These are phyloP conservation scores for Tetraneura akinire DNA, from an alignment of 1,140 invertebrate species.

Conservation along the genomic window DNA sequence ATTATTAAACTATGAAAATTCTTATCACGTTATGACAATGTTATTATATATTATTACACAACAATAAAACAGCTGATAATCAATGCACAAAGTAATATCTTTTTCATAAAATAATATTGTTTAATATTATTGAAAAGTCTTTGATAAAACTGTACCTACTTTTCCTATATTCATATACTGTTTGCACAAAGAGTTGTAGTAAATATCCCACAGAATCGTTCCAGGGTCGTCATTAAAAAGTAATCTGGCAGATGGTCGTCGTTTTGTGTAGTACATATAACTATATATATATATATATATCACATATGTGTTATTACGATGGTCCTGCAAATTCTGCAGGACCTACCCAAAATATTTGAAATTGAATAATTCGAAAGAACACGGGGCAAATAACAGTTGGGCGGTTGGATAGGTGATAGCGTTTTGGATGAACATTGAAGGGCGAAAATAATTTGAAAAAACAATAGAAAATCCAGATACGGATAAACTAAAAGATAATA, in stretches of 20 bases:
- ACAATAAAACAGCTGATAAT: neutral
- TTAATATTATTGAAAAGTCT: conserved; percentile 18
- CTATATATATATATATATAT: conserved; percentile 24
- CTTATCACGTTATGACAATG: neutral
- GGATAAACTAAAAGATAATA: too few species aligned
- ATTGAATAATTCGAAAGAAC: conserved; percentile 25
- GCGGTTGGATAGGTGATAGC: neutral
- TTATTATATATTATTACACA: too few species aligned
- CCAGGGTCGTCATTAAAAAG: conserved; percentile 45
- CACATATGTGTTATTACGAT: conserved; percentile 34
- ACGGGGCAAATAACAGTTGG: neutral
- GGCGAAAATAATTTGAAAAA: conserved; percentile 20
- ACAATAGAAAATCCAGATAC: conserved; percentile 17
- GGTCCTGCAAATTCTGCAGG: neutral
- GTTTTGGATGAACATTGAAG: neutral
- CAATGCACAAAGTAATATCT: neutral
- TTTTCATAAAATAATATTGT: neutral
- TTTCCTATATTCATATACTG: neutral
- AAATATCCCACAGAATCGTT: conserved; percentile 27
- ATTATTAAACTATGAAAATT: neutral
- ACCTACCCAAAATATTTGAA: conserved; percentile 31
- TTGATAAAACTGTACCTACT: neutral
- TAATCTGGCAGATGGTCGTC: conserved; percentile 47
- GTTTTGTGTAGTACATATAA: too few species aligned
- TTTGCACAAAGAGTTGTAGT: neutral